Conservation (phyloP, 2,113 vertebrate species). For the Mirounga angustirostris region DNA sequence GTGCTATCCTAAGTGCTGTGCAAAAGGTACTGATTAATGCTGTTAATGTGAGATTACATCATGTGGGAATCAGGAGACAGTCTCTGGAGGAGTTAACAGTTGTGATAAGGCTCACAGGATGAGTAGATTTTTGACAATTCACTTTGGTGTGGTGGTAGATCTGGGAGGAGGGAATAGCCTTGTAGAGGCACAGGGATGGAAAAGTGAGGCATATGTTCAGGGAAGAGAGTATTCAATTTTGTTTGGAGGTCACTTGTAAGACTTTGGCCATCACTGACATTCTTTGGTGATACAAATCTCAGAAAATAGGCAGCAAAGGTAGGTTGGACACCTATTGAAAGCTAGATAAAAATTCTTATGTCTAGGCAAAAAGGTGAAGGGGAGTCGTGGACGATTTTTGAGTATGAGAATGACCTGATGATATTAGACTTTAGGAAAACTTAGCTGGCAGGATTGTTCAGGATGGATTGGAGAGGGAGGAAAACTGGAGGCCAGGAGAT, state of each 20-base stretch:
- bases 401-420: background rate
- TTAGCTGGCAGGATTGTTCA: slow-evolving; percentile 11
- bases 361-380: background rate
- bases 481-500: background rate
- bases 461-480: background rate
- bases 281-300: slow-evolving; percentile 36
- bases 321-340: background rate
- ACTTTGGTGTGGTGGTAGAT: background rate
- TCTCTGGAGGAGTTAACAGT: background rate
- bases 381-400: slow-evolving; percentile 10
- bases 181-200: background rate
- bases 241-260: background rate
- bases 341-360: slow-evolving; percentile 1
- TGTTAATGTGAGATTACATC: background rate
- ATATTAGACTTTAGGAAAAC: slow-evolving; percentile 1
- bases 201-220: background rate
- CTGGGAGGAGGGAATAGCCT: background rate
- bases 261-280: background rate
- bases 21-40: background rate
- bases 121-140: background rate
- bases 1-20: background rate
- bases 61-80: background rate
- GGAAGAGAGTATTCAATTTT: slow-evolving; percentile 29
- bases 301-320: background rate
- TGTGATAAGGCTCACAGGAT: background rate